These are phyloP conservation scores for Allygus modestus DNA, from an alignment of 2,888 invertebrate genomes.

Conservation along the genomic window DNA sequence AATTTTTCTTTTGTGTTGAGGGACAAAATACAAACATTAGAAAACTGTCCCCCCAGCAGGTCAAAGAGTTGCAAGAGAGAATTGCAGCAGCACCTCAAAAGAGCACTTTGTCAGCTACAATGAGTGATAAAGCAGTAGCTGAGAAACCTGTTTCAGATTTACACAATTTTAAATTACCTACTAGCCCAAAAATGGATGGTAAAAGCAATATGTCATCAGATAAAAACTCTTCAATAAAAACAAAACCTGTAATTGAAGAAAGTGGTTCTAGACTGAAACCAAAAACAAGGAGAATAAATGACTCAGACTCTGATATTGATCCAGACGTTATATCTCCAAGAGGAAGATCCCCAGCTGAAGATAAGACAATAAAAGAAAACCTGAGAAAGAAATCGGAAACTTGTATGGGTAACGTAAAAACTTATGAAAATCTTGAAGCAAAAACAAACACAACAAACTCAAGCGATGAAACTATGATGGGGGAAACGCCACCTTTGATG, in stretches of 20 bases:
- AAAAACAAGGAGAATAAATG: not conserved
- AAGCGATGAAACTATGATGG: conserved; percentile 44
- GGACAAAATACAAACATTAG: conserved; percentile 14
- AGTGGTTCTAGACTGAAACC: not conserved
- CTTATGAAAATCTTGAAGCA: not conserved
- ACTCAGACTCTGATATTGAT: not conserved
- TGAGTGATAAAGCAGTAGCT: not conserved
- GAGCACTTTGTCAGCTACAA: not conserved
- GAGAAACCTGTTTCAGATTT: not conserved
- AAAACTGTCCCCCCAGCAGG: not conserved
- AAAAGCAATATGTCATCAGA: not conserved
- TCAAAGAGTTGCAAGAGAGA: not conserved
- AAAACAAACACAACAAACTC: not conserved
- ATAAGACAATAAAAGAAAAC: not conserved
- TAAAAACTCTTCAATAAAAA: not conserved
- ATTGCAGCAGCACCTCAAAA: not conserved
- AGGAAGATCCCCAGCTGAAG: not conserved
- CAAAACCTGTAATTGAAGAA: not conserved
- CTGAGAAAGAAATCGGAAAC: not conserved
- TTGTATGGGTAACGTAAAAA: not conserved
- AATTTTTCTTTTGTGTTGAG: conserved; percentile 19
- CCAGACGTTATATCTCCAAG: not conserved
- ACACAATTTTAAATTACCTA: not conserved
- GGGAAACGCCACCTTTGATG: conserved; percentile 14
- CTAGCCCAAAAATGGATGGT: not conserved